Evolutionary conservation across 2,113 vertebrate species (phyloP), one percentile per base, ranked within the genome.

Genomic region (Gambusia affinis): DNA sequence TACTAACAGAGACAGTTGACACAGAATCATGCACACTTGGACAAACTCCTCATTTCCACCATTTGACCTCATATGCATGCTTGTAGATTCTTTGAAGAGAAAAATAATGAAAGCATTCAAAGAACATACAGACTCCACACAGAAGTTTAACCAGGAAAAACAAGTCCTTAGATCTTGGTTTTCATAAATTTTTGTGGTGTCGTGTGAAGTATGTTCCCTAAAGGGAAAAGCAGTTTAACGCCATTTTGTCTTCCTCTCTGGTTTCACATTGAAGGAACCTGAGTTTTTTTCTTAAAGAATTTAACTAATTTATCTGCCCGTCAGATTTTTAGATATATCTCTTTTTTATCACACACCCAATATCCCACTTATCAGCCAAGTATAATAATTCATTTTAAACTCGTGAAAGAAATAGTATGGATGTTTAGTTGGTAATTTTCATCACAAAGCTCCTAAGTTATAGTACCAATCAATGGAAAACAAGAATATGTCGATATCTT

Each of bases 131-230:
- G 15, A 19, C 44, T 47, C 44, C 17, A 61, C 27, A 12, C 24
- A 61, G 60, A 61, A 63, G 22, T 29, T 67, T 64, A 19, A 64
- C 44, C 24, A 60, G 39, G 37, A 73, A 68, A 42, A 15, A 73
- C 61, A 3, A 33, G 24, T 12, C 4, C 28, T 60, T 54, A 31
- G n/a, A 62, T 73, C 64, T 68, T 19, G 35, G 4, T n/a, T 37
- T 71, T 71, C 8, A n/a, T 57, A 12, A 33, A 24, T 54, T 27
- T 6, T 24, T 64, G 3, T 14, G 39, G 14, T 66, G 17, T 70
- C 67, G 44, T 35, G 10, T 31, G 27, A 39, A 0, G 11, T 65
- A 47, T 4, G n/a, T 62, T 51, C 31, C 66, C 64, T 19, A 47
- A 14, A 47, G 44, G 44, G 17, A 19, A 47, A 47, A 47, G 44